These are phyloP conservation scores for Proterorhinus semilunaris DNA, from an alignment of 2,113 vertebrate genomes.

Conservation along the genomic window DNA sequence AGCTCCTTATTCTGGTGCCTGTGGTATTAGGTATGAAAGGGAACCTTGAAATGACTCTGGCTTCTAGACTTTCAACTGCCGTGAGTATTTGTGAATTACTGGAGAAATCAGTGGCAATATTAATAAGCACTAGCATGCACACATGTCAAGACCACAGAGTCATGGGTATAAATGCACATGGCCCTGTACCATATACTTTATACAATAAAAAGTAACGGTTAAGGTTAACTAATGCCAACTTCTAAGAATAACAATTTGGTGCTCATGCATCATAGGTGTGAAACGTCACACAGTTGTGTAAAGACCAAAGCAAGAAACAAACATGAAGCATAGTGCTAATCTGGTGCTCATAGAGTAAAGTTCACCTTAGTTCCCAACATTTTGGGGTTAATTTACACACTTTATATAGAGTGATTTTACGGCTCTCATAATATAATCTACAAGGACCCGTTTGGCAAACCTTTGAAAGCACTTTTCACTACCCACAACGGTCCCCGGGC, in stretches of 20 bases:
- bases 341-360: not conserved
- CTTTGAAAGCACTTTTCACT: too few species aligned
- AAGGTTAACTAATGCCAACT: conserved; percentile 3
- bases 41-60: conserved; percentile 96
- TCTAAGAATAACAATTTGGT: conserved; percentile 28
- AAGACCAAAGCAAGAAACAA: conserved; percentile 17
- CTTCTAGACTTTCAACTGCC: conserved; percentile 91
- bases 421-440: too few species aligned
- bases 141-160: not conserved
- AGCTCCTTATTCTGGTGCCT: conserved; percentile 89
- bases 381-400: too few species aligned
- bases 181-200: too few species aligned
- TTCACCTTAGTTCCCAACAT: not conserved
- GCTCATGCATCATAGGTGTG: conserved; percentile 35
- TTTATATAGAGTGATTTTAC: too few species aligned
- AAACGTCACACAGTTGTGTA: conserved; percentile 47
- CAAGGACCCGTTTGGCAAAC: too few species aligned
- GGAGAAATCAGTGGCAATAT: not conserved
- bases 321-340: not conserved
- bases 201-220: too few species aligned
- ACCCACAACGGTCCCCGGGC: too few species aligned
- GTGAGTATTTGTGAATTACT: conserved; percentile 65
- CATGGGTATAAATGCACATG: not conserved
- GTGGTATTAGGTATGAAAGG: conserved; percentile 93
- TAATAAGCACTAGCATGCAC: not conserved